A percentile compares a stretch with the other conserved stretches of the same genome.
Conservation (phyloP, 2,113 vertebrate genomes). For the Grammomys surdaster region DNA sequence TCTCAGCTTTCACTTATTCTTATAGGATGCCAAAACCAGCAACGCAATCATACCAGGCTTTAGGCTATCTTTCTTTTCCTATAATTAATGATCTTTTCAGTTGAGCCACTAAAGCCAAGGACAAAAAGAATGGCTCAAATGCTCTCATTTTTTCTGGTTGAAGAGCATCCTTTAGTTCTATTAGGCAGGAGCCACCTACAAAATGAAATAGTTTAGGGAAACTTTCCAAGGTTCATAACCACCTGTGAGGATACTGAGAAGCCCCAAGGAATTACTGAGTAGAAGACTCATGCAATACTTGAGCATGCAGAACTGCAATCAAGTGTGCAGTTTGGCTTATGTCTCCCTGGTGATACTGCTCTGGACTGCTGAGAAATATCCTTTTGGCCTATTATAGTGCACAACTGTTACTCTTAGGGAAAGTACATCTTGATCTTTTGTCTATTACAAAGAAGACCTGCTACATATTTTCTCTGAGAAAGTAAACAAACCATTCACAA, state of each 20-base stretch:
- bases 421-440: neutral
- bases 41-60: neutral
- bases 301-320: neutral
- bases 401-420: neutral
- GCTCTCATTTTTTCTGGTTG: constrained; percentile 2
- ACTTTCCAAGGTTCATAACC: neutral
- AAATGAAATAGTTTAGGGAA: constrained; percentile 3
- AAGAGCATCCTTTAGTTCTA: constrained; percentile 43
- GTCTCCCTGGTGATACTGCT: neutral
- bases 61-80: constrained; percentile 25
- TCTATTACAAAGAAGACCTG: neutral
- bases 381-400: neutral
- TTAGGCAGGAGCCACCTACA: constrained; percentile 17
- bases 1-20: neutral
- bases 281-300: neutral
- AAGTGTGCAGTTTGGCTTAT: neutral
- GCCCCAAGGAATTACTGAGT: neutral
- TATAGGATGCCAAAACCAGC: constrained; percentile 1
- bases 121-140: constrained; percentile 3
- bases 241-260: neutral
- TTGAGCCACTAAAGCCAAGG: constrained; percentile 41
- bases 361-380: neutral
- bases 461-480: neutral
- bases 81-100: constrained; percentile 10
- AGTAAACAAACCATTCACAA: neutral